Evolutionary conservation across 2,113 vertebrate species (phyloP), one percentile per base, ranked within the genome.

Genomic region (Chitala chitala): DNA sequence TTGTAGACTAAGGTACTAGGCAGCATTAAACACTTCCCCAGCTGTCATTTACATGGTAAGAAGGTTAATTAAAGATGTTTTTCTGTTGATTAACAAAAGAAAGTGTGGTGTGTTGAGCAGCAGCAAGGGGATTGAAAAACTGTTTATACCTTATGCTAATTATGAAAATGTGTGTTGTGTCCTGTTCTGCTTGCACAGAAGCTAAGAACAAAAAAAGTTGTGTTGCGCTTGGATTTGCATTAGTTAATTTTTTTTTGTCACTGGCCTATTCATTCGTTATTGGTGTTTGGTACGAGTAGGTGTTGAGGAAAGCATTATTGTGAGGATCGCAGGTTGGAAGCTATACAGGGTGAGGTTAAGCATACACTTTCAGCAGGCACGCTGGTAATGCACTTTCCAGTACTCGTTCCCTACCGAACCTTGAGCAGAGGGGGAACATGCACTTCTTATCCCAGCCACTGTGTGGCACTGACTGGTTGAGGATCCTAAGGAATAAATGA

Each of bases 21-120:
- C 78, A 72, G 22, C 83, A 82, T 87, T 87, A 86, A 77, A 80
- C 71, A 55, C 22, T 54, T 59, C 65, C 56, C 64, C 55, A 63
- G 66, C 17, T 78, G 50, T 68, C 71, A 79, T 78, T 79, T 80
- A 78, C 78, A 79, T 76, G 65, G 74, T 71, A 24, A 71, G 61
- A 54, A 78, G 65, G 75, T 79, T 82, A 86, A 84, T 83, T 81
- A 88, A 69, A 69, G 68, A 51, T 51, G 22, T 50, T 69, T 69
- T 53, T 69, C 13, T 53, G 48, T n/a, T 69, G 48, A 69, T 69
- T 46, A 69, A 53, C 44, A 69, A 69, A 31, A 69, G 26, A 13
- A 4, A 69, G 10, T 15, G n/a, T 40, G n/a, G 38, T 66, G 22
- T 20, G 44, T 22, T 38, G 38, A 66, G 44, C 64, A 44, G 64